Evolutionary conservation across 2,797 vertebrate genomes (phyloP).

Genomic region (Chanos chanos): DNA sequence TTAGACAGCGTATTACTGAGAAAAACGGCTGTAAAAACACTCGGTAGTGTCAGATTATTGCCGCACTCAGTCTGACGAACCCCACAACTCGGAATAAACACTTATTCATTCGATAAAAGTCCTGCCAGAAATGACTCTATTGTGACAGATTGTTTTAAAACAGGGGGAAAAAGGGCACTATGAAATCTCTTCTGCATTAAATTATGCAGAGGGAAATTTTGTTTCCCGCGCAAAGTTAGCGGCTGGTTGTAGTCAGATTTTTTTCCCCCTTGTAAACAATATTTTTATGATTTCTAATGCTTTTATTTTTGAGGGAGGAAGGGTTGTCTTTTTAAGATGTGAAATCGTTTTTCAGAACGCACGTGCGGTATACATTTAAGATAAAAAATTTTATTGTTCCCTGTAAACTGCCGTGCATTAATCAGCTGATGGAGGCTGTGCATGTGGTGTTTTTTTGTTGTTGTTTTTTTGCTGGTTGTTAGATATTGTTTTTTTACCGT

Average conservation of each 20-base stretch:
- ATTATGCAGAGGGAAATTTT: constrained; percentile 61
- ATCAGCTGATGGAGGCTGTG: constrained; percentile 64
- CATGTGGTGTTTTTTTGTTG: no score
- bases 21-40: constrained; percentile 61
- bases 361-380: no score
- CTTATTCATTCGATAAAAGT: no score
- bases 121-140: constrained; percentile 73
- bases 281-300: constrained; percentile 55
- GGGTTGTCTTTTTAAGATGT: constrained; percentile 62
- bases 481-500: no score
- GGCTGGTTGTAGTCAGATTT: constrained; percentile 53
- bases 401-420: constrained; percentile 57
- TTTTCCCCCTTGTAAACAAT: constrained; percentile 61
- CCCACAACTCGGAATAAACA: constrained; percentile 36
- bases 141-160: constrained; percentile 69
- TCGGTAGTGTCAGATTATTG: constrained; percentile 53
- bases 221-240: constrained; percentile 55
- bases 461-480: no score
- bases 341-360: no score
- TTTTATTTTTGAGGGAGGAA: constrained; percentile 58
- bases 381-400: no score
- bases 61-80: constrained; percentile 58
- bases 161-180: constrained; percentile 53
- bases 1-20: constrained; percentile 63
- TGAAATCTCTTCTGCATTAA: constrained; percentile 73